Conservation (phyloP, 2,797 vertebrate species). For the Lates japonicus region DNA sequence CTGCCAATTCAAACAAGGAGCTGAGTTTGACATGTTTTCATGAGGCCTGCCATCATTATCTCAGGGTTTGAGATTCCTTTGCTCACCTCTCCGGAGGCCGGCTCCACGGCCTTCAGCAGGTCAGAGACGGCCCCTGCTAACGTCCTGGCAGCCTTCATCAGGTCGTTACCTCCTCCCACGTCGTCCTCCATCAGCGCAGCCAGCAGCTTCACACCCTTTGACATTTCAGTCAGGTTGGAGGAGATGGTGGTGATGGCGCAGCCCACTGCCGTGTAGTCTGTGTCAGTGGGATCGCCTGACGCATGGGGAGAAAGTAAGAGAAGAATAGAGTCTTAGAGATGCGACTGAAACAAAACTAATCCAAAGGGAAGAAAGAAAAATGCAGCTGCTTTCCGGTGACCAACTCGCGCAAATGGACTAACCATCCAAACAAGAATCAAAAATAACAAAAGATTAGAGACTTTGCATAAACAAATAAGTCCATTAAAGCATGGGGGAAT, state of each 20-base stretch:
- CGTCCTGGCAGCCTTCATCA: conserved; percentile 95
- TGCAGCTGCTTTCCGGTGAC: background rate
- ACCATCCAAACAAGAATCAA: background rate
- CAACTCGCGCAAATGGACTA: background rate
- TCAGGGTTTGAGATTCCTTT: background rate
- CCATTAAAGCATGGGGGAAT: background rate
- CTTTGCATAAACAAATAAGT: background rate
- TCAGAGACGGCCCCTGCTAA: conserved; percentile 96
- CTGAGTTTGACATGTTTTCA: background rate
- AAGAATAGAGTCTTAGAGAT: background rate
- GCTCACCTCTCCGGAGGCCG: conserved; percentile 95
- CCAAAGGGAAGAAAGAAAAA: background rate
- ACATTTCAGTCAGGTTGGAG: conserved; percentile 99
- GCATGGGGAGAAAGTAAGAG: background rate
- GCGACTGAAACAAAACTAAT: background rate
- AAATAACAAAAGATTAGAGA: conserved; percentile 11
- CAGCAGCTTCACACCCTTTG: conserved; percentile 97
- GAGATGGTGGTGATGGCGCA: conserved; percentile 99
- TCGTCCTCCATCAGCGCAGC: conserved; percentile 98
- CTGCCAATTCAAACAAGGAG: background rate
- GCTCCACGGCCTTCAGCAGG: conserved; percentile 96
- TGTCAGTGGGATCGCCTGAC: conserved; percentile 95
- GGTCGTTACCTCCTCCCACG: conserved; percentile 94
- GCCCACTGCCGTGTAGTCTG: conserved; percentile 97
- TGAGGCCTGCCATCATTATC: background rate